These are phyloP conservation scores for Callaeas wilsoni DNA, from an alignment of 2,113 vertebrate genomes.

Conservation along the genomic window DNA sequence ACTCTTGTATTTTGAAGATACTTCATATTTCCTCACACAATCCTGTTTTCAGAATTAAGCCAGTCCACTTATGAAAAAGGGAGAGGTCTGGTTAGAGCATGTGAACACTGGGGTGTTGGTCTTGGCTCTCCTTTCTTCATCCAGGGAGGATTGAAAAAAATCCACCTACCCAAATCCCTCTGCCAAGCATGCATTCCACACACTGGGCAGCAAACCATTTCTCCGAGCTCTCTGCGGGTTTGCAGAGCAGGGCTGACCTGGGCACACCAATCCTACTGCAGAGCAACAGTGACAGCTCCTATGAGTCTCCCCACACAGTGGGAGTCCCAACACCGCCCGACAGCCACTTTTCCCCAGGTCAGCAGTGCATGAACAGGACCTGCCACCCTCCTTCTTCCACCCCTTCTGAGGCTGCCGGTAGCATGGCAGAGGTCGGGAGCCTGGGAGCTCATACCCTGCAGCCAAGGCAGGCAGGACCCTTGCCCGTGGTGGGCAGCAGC, in stretches of 20 bases:
- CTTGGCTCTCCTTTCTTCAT: not conserved
- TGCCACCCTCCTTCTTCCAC: not conserved
- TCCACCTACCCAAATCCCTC: not conserved
- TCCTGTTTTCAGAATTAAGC: not conserved
- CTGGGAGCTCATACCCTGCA: not conserved
- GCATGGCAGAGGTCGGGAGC: not conserved
- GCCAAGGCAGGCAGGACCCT: not conserved
- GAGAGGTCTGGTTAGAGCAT: not conserved
- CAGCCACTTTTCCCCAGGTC: not conserved
- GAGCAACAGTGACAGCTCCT: not conserved
- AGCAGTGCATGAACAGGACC: not conserved
- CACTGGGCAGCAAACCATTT: accelerated
- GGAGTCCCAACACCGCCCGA: not conserved
- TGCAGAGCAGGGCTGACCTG: not conserved
- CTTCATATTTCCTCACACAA: not conserved
- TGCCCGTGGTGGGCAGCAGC: not conserved
- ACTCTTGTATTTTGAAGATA: not conserved
- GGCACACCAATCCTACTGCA: not conserved
- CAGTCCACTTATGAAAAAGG: not conserved
- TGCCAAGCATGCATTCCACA: not conserved
- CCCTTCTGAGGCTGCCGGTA: accelerated
- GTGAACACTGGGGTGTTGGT: not conserved
- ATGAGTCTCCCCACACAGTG: too few relatives aligned
- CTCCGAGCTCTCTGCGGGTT: not conserved
- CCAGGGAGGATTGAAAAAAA: not conserved